Percentiles rank a stretch among this genome's conserved stretches.
These are phyloP conservation scores for Xestoiulus laeticollis DNA, from an alignment of 2,888 invertebrate species.

Conservation along the genomic window DNA sequence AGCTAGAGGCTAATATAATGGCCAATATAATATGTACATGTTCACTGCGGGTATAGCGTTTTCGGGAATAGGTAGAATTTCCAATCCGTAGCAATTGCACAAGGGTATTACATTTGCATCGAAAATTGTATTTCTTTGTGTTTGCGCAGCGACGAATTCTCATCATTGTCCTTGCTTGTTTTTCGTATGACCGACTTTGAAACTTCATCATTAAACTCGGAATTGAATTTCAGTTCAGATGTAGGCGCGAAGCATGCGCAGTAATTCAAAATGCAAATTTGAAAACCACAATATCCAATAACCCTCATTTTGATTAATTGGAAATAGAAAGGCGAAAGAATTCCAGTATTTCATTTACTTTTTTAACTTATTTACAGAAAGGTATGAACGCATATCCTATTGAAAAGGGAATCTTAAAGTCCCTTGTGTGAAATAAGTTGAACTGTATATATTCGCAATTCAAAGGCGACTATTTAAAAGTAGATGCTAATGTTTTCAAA, in stretches of 20 bases:
- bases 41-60: too few species aligned
- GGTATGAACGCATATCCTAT: neutral
- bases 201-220: neutral
- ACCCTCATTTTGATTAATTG: neutral
- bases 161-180: neutral
- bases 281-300: neutral
- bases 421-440: neutral
- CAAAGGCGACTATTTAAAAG: neutral
- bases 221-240: neutral
- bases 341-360: neutral
- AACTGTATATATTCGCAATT: neutral
- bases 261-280: neutral
- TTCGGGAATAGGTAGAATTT: neutral
- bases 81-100: neutral
- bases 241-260: neutral
- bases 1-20: neutral
- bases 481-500: neutral
- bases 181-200: neutral
- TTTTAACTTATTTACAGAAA: neutral
- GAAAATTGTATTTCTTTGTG: neutral
- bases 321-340: neutral
- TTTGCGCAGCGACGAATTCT: neutral
- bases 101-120: neutral
- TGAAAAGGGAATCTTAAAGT: neutral
- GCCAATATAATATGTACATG: neutral